Evolutionary conservation across 2,113 vertebrate species (phyloP).

Genomic region (Equus przewalskii): DNA sequence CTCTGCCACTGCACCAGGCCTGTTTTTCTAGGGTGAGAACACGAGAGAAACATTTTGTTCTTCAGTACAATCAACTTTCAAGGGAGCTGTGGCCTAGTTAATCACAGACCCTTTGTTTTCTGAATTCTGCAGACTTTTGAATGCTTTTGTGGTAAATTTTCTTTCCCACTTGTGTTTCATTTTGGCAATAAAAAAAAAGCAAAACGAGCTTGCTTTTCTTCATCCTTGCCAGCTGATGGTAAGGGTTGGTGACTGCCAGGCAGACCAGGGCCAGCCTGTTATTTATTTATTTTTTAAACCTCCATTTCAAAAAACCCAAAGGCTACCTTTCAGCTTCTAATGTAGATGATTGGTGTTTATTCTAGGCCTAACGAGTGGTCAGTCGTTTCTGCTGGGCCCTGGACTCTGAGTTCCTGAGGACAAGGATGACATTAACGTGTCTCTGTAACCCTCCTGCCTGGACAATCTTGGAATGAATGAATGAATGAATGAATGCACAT

Average conservation of each 20-base stretch:
- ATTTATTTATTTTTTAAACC: conserved; percentile 20
- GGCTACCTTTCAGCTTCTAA: background rate
- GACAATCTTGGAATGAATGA: background rate
- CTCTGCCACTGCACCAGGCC: background rate
- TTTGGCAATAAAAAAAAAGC: background rate
- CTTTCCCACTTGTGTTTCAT: conserved; percentile 39
- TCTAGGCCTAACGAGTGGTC: background rate
- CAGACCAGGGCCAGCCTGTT: background rate
- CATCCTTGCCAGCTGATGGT: background rate
- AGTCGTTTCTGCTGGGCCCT: background rate
- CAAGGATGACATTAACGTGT: background rate
- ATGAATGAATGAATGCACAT: background rate
- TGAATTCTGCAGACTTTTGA: background rate
- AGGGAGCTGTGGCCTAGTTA: background rate
- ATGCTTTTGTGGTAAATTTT: background rate
- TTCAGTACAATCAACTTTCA: conserved; percentile 9
- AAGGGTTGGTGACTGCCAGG: background rate
- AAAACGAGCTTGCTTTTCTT: conserved; percentile 40
- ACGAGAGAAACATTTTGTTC: background rate
- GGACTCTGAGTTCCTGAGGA: background rate
- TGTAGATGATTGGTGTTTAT: background rate
- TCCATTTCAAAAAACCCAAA: background rate
- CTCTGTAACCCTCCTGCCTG: background rate
- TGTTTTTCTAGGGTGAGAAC: background rate
- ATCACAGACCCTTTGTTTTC: conserved; percentile 29